Evolutionary conservation across 2,797 vertebrate species (phyloP).

Genomic region (Microctenopoma lineatum): DNA sequence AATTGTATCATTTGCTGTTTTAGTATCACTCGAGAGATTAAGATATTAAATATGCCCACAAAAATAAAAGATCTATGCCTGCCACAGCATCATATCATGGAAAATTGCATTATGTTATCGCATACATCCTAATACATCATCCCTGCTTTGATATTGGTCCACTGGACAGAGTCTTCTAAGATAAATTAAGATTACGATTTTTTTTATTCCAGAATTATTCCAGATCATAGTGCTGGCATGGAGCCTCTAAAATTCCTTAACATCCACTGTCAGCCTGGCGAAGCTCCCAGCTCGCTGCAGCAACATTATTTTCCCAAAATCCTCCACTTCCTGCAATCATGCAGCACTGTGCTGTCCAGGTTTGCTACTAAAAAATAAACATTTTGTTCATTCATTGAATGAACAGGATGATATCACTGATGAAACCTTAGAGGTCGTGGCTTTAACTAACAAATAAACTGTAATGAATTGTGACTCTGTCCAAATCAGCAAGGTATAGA

Average conservation of each 20-base stretch:
- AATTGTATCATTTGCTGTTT: constrained; percentile 19
- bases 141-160: constrained; percentile 65
- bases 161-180: constrained; percentile 49
- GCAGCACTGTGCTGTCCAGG: constrained; percentile 28
- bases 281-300: constrained; percentile 64
- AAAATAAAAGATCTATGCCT: constrained; percentile 24
- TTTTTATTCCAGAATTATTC: too few species aligned
- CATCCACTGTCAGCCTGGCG: constrained; percentile 74
- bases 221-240: constrained; percentile 77
- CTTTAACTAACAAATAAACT: constrained; percentile 19
- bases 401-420: constrained; percentile 28
- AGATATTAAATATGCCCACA: constrained; percentile 59
- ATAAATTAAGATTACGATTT: too few species aligned
- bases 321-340: constrained; percentile 59
- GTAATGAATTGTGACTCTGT: constrained; percentile 22
- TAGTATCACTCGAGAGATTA: constrained; percentile 31
- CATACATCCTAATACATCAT: constrained; percentile 27
- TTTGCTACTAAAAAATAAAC: constrained; percentile 26
- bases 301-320: constrained; percentile 52
- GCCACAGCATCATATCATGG: constrained; percentile 58
- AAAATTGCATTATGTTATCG: constrained; percentile 80
- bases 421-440: constrained; percentile 18
- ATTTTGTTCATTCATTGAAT: constrained; percentile 19
- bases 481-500: constrained; percentile 36
- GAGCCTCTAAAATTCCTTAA: constrained; percentile 80